Evolutionary conservation across 2,113 vertebrate genomes (phyloP).

Genomic region (Nesoenas mayeri): DNA sequence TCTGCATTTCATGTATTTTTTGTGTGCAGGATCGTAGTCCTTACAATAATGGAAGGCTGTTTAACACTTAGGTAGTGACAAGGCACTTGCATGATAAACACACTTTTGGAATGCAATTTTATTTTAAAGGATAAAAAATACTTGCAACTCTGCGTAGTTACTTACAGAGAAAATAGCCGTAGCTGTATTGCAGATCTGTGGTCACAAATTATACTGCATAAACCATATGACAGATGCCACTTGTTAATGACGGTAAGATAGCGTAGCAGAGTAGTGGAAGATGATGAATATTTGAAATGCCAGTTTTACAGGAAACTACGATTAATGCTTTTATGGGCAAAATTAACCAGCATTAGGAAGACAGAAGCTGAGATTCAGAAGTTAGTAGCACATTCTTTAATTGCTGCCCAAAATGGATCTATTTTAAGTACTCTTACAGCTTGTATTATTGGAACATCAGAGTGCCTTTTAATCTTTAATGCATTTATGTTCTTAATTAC

Average conservation of each 20-base stretch:
- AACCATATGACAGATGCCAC: neutral
- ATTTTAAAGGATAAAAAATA: neutral
- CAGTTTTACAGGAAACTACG: constrained; percentile 7
- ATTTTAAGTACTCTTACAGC: constrained; percentile 17
- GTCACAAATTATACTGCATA: neutral
- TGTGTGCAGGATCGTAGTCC: neutral
- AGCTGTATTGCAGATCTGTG: neutral
- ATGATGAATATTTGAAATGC: constrained; percentile 40
- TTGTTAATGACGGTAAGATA: neutral
- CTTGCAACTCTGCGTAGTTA: neutral
- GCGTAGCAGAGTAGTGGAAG: neutral
- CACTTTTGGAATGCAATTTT: neutral
- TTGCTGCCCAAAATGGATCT: constrained; percentile 34
- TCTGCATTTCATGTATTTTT: neutral
- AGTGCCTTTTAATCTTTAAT: constrained; percentile 37
- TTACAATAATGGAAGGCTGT: neutral
- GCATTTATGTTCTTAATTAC: constrained; percentile 38
- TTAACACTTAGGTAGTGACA: neutral
- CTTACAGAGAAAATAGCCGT: neutral
- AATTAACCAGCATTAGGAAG: constrained; percentile 45
- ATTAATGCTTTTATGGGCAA: constrained; percentile 41
- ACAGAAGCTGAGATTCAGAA: neutral
- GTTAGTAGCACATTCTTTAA: constrained; percentile 30
- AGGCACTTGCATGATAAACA: neutral
- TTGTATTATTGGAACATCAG: neutral